These are phyloP conservation scores for Alligator sinensis DNA, from an alignment of 2,113 vertebrate genomes.

Conservation along the genomic window DNA sequence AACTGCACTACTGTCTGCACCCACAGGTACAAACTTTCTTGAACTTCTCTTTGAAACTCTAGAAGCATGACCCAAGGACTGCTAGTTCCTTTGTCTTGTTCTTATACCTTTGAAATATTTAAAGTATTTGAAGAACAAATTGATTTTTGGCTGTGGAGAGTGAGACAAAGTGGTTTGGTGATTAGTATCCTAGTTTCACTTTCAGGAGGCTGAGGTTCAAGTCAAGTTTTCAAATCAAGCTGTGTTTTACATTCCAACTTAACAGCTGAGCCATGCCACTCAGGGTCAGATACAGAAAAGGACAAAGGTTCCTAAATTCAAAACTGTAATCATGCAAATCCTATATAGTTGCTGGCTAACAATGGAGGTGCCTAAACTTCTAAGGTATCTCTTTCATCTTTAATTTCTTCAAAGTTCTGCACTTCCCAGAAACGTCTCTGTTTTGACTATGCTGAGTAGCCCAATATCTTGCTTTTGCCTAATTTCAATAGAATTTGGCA, in stretches of 20 bases:
- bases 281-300: background rate
- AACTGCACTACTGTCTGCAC: no score
- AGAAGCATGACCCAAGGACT: background rate
- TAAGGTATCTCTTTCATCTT: background rate
- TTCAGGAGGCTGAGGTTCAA: background rate
- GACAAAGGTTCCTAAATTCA: background rate
- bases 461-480: background rate
- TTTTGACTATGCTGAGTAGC: background rate
- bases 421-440: accelerated
- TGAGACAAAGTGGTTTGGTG: background rate
- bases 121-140: background rate
- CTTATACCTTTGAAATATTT: background rate
- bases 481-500: no score
- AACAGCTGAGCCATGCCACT: background rate
- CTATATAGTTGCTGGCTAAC: background rate
- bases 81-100: background rate
- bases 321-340: background rate
- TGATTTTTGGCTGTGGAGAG: background rate
- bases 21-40: no score
- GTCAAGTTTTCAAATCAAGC: background rate
- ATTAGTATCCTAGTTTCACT: background rate
- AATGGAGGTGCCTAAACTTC: background rate
- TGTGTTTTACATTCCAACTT: no score
- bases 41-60: no score
- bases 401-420: background rate